These are phyloP conservation scores for Cololabis saira DNA, from an alignment of 2,113 vertebrate genomes.

Conservation along the genomic window DNA sequence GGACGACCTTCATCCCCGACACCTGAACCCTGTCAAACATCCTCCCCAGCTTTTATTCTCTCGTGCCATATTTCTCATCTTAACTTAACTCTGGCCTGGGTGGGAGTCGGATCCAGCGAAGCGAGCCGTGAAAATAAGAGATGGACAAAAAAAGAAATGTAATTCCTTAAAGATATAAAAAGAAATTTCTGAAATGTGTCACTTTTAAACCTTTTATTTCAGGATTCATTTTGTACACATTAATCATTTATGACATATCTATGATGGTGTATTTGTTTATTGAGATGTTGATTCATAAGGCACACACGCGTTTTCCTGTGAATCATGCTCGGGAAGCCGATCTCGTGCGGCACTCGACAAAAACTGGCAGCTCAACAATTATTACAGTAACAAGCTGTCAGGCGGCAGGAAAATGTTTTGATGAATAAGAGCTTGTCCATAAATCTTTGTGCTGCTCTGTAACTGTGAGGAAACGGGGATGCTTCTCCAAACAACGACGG, in stretches of 20 bases:
- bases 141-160: too few relatives aligned
- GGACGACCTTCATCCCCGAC: background rate
- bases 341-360: background rate
- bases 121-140: too few relatives aligned
- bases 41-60: too few relatives aligned
- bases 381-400: constrained; percentile 9
- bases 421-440: constrained; percentile 13
- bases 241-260: too few relatives aligned
- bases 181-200: too few relatives aligned
- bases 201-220: too few relatives aligned
- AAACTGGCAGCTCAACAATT: constrained; percentile 4
- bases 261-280: too few relatives aligned
- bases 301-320: background rate
- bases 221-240: too few relatives aligned
- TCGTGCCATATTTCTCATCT: too few relatives aligned
- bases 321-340: background rate
- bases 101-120: too few relatives aligned
- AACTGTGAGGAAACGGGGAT: constrained; percentile 17
- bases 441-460: constrained; percentile 8
- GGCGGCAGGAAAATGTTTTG: constrained; percentile 13
- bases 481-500: constrained; percentile 21
- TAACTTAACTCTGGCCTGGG: too few relatives aligned
- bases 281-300: background rate
- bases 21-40: background rate
- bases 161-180: too few relatives aligned